These are phyloP conservation scores for Myrmecophaga tridactyla DNA, from an alignment of 2,113 vertebrate genomes.

Conservation along the genomic window DNA sequence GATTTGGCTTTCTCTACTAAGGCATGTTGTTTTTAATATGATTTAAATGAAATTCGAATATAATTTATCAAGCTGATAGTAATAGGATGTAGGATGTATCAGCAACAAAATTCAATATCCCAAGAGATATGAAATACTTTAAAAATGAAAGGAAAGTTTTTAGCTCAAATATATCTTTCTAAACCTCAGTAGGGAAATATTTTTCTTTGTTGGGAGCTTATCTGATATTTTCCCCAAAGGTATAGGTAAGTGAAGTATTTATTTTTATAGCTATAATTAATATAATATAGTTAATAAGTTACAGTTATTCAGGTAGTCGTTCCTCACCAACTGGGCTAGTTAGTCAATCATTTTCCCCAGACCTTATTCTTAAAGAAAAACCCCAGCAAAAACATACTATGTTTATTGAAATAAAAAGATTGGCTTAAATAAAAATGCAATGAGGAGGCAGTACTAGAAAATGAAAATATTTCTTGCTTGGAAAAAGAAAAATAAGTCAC, in stretches of 20 bases:
- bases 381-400: neutral
- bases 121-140: neutral
- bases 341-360: neutral
- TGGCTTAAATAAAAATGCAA: neutral
- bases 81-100: neutral
- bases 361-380: neutral
- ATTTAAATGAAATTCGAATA: neutral
- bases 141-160: neutral
- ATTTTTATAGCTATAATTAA: neutral
- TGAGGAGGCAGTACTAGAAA: neutral
- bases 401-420: neutral
- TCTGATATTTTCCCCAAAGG: neutral
- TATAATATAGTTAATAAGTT: neutral
- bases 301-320: neutral
- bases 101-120: constrained; percentile 18
- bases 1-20: too few relatives aligned
- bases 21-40: neutral
- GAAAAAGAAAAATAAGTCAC: neutral
- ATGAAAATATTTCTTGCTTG: neutral
- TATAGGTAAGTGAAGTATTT: neutral
- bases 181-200: neutral
- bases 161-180: neutral
- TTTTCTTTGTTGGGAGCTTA: neutral
- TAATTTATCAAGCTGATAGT: neutral
- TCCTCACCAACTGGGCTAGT: neutral